Conservation (phyloP, 2,888 invertebrate species). For the Apodemia zela region DNA sequence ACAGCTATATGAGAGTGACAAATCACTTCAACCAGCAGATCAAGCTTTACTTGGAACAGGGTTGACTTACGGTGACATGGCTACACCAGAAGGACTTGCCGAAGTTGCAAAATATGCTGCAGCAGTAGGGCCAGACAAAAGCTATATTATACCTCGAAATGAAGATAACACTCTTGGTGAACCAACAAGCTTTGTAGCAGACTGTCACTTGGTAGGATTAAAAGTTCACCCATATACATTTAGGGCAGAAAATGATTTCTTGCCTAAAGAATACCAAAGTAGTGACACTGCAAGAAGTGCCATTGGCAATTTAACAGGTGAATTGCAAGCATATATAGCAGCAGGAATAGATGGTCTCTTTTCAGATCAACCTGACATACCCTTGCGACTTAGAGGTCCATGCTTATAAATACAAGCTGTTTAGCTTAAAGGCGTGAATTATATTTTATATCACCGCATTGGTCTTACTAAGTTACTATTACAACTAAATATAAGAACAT, state of each 20-base stretch:
- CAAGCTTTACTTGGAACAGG: constrained; percentile 46
- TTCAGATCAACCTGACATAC: constrained; percentile 62
- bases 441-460: no score
- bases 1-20: constrained; percentile 48
- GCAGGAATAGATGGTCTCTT: constrained; percentile 68
- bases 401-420: constrained; percentile 33
- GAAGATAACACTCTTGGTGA: constrained; percentile 46
- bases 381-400: constrained; percentile 45
- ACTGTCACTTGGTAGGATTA: constrained; percentile 61
- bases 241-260: constrained; percentile 58
- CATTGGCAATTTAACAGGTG: constrained; percentile 54
- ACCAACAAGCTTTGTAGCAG: constrained; percentile 53
- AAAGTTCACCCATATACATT: constrained; percentile 71
- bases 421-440: neutral
- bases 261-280: constrained; percentile 57
- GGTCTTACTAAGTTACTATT: no score
- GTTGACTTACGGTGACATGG: constrained; percentile 64
- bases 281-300: constrained; percentile 42
- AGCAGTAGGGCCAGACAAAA: constrained; percentile 66
- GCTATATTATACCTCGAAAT: constrained; percentile 59
- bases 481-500: no score
- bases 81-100: constrained; percentile 56
- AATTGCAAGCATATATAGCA: constrained; percentile 51
- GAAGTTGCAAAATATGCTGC: constrained; percentile 63
- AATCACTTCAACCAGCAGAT: constrained; percentile 50